Conservation (phyloP, 2,113 vertebrate species). For the Sakesphorus luctuosus region DNA sequence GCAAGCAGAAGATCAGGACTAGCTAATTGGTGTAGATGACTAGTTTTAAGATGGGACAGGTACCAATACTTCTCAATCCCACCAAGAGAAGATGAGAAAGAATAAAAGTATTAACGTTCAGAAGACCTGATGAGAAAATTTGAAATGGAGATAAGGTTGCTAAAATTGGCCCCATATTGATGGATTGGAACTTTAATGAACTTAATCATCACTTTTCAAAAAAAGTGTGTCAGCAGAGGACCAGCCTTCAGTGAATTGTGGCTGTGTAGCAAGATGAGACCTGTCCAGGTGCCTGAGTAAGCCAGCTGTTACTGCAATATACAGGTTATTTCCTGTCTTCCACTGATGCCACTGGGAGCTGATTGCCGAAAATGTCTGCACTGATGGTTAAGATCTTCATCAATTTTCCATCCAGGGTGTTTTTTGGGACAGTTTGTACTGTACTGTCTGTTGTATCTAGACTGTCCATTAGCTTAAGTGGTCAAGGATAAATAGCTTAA, state of each 20-base stretch:
- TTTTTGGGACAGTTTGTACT: neutral
- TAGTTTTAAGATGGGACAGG: neutral
- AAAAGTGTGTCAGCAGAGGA: neutral
- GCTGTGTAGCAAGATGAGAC: neutral
- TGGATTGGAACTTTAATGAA: neutral
- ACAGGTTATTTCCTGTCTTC: neutral
- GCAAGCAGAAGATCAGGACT: neutral
- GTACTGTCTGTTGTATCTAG: neutral
- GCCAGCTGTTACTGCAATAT: neutral
- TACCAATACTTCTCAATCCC: neutral
- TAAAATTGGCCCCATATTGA: neutral
- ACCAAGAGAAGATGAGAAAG: neutral
- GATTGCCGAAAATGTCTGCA: neutral
- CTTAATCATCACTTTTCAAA: neutral
- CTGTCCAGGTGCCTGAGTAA: fast-evolving
- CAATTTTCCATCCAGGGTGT: neutral
- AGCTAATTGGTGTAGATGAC: neutral
- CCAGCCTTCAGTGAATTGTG: neutral
- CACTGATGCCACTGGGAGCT: neutral
- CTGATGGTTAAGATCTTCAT: neutral
- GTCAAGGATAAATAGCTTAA: neutral
- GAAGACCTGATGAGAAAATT: neutral
- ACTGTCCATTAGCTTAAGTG: neutral
- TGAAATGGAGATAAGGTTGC: neutral
- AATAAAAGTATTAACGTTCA: neutral